Conservation (phyloP, 2,888 invertebrate genomes). For the Dryobota labecula region DNA sequence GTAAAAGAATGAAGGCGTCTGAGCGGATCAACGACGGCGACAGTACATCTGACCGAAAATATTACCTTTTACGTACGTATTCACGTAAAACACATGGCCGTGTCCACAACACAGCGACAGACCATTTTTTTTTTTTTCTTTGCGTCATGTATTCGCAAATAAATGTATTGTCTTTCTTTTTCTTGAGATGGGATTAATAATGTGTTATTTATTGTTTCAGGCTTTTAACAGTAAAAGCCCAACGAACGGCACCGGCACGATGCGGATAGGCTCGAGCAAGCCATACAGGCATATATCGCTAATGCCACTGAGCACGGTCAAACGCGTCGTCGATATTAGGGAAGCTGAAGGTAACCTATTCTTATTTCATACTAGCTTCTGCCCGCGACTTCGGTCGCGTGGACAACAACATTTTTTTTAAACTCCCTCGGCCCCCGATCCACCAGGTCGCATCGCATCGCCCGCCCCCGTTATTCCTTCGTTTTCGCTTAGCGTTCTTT, state of each 20-base stretch:
- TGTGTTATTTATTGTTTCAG: constrained; percentile 69
- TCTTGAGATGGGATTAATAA: neutral
- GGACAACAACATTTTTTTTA: neutral
- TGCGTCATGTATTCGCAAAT: neutral
- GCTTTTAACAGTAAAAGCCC: constrained; percentile 90
- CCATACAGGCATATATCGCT: constrained; percentile 97
- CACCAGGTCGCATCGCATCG: neutral
- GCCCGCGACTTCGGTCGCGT: neutral
- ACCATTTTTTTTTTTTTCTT: neutral
- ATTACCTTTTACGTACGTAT: too few species aligned
- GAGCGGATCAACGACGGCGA: too few species aligned
- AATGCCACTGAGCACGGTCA: constrained; percentile 96
- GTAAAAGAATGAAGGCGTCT: too few species aligned
- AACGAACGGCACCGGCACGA: constrained; percentile 91
- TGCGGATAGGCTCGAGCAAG: constrained; percentile 93
- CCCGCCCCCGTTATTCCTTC: neutral
- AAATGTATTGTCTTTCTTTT: neutral
- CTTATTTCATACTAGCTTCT: neutral
- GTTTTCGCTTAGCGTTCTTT: neutral
- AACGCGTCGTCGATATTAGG: constrained; percentile 97
- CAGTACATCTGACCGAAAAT: too few species aligned
- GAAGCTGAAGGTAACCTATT: constrained; percentile 93
- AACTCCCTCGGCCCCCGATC: neutral
- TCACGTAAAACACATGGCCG: too few species aligned
- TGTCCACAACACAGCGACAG: too few species aligned